Evolutionary conservation across 2,113 vertebrate species (phyloP).

Genomic region (Toxotes chatareus): DNA sequence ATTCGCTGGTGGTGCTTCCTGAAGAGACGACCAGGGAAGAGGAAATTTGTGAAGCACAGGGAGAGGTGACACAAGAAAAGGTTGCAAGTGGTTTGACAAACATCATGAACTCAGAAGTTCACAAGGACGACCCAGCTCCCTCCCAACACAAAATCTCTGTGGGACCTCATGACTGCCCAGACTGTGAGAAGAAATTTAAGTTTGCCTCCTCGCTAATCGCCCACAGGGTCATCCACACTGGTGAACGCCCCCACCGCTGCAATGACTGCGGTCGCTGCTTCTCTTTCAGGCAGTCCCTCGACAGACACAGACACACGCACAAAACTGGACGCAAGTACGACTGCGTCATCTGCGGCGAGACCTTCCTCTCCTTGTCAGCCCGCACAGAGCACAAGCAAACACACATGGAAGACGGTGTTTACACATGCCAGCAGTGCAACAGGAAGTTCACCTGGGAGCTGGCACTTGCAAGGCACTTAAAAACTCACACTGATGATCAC

Average conservation of each 20-base stretch:
- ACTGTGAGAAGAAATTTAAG: constrained; percentile 86
- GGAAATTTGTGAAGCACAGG: not conserved
- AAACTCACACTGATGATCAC: constrained; percentile 62
- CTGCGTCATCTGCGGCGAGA: constrained; percentile 57
- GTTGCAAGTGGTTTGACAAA: not conserved
- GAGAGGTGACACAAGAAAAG: constrained; percentile 12
- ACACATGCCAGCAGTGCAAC: constrained; percentile 46
- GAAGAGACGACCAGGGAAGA: constrained; percentile 9
- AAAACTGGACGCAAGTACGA: constrained; percentile 37
- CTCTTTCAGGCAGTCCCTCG: constrained; percentile 79
- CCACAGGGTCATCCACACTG: constrained; percentile 83
- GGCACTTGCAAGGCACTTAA: constrained; percentile 64
- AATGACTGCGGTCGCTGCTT: constrained; percentile 74
- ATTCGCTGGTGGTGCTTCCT: not conserved
- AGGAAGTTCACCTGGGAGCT: constrained; percentile 62
- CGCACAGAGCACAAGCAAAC: constrained; percentile 60
- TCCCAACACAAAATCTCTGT: not conserved
- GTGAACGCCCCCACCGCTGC: constrained; percentile 80
- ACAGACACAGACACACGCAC: constrained; percentile 75
- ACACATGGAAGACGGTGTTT: constrained; percentile 39
- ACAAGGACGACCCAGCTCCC: not conserved
- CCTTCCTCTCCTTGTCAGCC: constrained; percentile 48
- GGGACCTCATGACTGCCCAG: constrained; percentile 74
- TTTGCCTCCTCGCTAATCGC: constrained; percentile 87
- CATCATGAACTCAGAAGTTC: not conserved